Conservation (phyloP, 2,888 invertebrate genomes). For the Phalera bucephala region DNA sequence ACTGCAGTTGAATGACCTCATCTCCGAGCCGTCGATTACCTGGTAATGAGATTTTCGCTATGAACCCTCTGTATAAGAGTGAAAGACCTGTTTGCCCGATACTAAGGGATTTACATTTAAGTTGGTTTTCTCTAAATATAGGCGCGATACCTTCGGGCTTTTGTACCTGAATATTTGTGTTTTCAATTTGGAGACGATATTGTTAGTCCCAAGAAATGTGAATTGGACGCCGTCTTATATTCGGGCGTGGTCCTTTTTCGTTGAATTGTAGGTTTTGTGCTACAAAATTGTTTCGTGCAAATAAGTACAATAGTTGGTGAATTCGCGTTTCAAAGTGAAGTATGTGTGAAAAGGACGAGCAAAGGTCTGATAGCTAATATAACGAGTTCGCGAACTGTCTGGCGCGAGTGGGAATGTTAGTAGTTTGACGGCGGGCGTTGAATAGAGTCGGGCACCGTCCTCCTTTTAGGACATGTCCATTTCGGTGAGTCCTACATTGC, state of each 20-base stretch:
- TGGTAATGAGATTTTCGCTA: slow-evolving; percentile 74
- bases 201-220: neutral
- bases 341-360: slow-evolving; percentile 37
- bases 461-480: slow-evolving; percentile 28
- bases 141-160: slow-evolving; percentile 9
- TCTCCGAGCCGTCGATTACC: slow-evolving; percentile 91
- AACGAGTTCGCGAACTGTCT: slow-evolving; percentile 54
- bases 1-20: slow-evolving; percentile 89
- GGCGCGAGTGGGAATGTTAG: slow-evolving; percentile 44
- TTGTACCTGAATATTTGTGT: slow-evolving; percentile 1
- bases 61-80: slow-evolving; percentile 48
- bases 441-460: slow-evolving; percentile 34
- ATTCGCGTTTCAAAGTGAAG: slow-evolving; percentile 13
- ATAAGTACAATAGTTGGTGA: neutral
- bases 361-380: slow-evolving; percentile 48
- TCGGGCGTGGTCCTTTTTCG: neutral
- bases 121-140: slow-evolving; percentile 19
- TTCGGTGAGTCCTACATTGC: slow-evolving; percentile 5
- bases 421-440: slow-evolving; percentile 58
- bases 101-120: slow-evolving; percentile 35
- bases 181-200: slow-evolving; percentile 1
- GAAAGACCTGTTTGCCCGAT: slow-evolving; percentile 29
- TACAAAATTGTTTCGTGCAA: neutral
- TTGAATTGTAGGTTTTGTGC: neutral
- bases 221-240: neutral